Percentiles rank a stretch among this genome's conserved stretches.
These are phyloP conservation scores for Dynastes hyllus DNA, from an alignment of 2,888 invertebrate species.

Conservation along the genomic window DNA sequence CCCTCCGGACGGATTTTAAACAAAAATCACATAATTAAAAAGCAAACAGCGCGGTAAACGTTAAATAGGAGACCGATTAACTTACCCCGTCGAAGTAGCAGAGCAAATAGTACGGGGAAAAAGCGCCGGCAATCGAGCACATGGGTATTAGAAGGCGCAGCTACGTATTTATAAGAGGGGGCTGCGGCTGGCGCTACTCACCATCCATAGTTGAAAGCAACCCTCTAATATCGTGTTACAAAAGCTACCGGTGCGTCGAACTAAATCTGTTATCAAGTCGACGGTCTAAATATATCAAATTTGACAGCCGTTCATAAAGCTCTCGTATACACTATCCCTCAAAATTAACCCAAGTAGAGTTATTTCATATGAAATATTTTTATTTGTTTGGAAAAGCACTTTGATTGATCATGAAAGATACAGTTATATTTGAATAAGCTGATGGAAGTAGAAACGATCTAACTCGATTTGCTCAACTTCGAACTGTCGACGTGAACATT, in stretches of 20 bases:
- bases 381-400: background rate
- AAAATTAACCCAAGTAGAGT: background rate
- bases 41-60: slow-evolving; percentile 53
- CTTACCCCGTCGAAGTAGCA: slow-evolving; percentile 40
- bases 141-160: slow-evolving; percentile 31
- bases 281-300: slow-evolving; percentile 51
- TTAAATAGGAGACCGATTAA: slow-evolving; percentile 53
- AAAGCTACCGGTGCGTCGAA: slow-evolving; percentile 52
- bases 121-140: slow-evolving; percentile 16
- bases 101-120: slow-evolving; percentile 29
- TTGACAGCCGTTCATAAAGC: slow-evolving; percentile 44
- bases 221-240: slow-evolving; percentile 53
- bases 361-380: background rate
- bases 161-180: slow-evolving; percentile 36
- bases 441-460: no score
- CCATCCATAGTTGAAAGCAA: slow-evolving; percentile 29
- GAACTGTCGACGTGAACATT: no score
- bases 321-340: slow-evolving; percentile 5
- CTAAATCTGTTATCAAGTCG: slow-evolving; percentile 48
- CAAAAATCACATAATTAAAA: slow-evolving; percentile 54
- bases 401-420: no score
- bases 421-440: no score
- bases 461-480: no score
- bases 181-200: slow-evolving; percentile 43
- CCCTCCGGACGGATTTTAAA: slow-evolving; percentile 29